Evolutionary conservation across 92 coral and sea anemone genomes (phyloP).

Genomic region (Siderastrea radians): DNA sequence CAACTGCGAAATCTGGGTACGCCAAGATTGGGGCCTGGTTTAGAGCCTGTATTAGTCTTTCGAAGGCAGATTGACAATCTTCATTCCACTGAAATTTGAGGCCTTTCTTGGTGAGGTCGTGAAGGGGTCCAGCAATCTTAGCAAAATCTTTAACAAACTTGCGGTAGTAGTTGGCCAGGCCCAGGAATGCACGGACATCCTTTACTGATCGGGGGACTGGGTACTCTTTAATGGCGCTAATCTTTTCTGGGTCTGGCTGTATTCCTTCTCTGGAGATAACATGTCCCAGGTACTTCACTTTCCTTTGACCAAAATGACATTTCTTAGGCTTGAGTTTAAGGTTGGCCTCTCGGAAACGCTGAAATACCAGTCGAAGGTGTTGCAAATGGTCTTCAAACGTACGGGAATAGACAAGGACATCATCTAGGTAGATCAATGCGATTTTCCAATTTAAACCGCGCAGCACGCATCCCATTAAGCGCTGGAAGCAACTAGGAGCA

Average conservation of each 20-base stretch:
- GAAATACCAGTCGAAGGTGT: constrained; percentile 5
- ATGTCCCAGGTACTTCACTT: constrained; percentile 36
- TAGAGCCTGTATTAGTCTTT: background rate
- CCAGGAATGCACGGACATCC: constrained; percentile 21
- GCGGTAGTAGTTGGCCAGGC: constrained; percentile 29
- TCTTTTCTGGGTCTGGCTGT: background rate
- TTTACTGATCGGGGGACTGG: constrained; percentile 9
- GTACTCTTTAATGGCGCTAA: constrained; percentile 8
- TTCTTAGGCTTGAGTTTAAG: constrained; percentile 30
- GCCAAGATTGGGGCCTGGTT: background rate
- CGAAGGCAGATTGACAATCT: background rate
- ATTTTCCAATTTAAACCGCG: background rate
- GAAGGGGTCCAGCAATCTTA: background rate
- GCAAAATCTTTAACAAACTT: constrained; percentile 23
- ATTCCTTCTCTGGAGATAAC: background rate
- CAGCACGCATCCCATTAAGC: constrained; percentile 25
- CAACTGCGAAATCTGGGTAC: background rate
- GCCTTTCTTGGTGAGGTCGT: background rate
- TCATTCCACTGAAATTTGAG: background rate
- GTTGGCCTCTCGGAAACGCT: constrained; percentile 22
- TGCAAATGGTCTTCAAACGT: constrained; percentile 1
- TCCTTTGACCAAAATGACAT: constrained; percentile 12
- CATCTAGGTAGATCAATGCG: constrained; percentile 21
- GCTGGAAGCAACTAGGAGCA: constrained; percentile 41
- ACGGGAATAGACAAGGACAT: constrained; percentile 2